Conservation (phyloP, 2,888 invertebrate species). For the Lysandra bellargus region DNA sequence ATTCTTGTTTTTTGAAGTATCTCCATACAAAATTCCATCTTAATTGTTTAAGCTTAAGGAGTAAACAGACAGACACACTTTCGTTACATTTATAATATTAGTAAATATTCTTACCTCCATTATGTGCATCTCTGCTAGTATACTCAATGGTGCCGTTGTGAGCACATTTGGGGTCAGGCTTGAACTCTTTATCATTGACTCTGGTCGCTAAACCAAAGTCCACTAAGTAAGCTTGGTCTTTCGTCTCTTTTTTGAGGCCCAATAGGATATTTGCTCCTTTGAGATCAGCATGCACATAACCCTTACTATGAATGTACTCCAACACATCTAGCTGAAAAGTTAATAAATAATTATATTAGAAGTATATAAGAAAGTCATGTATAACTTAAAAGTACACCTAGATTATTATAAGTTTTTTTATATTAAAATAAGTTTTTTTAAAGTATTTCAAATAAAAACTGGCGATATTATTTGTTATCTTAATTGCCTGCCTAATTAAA, state of each 20-base stretch:
- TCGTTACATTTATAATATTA: neutral
- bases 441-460: no score
- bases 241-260: slow-evolving; percentile 83
- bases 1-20: no score
- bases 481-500: neutral
- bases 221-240: slow-evolving; percentile 90
- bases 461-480: no score
- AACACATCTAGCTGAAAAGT: slow-evolving; percentile 88
- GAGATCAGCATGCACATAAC: slow-evolving; percentile 97
- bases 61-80: no score
- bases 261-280: slow-evolving; percentile 96
- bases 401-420: no score
- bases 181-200: slow-evolving; percentile 88
- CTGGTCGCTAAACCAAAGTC: slow-evolving; percentile 95
- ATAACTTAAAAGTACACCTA: no score
- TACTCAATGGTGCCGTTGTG: slow-evolving; percentile 99
- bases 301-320: slow-evolving; percentile 94
- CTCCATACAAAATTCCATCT: no score
- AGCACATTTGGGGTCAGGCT: slow-evolving; percentile 93
- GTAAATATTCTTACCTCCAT: slow-evolving; percentile 82
- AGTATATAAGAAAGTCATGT: no score
- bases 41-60: no score
- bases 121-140: slow-evolving; percentile 97
- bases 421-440: no score
- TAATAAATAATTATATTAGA: neutral